Evolutionary conservation across 1,140 invertebrate genomes (phyloP), one percentile per base, ranked within the genome.

Genomic region (Triops longicaudatus): DNA sequence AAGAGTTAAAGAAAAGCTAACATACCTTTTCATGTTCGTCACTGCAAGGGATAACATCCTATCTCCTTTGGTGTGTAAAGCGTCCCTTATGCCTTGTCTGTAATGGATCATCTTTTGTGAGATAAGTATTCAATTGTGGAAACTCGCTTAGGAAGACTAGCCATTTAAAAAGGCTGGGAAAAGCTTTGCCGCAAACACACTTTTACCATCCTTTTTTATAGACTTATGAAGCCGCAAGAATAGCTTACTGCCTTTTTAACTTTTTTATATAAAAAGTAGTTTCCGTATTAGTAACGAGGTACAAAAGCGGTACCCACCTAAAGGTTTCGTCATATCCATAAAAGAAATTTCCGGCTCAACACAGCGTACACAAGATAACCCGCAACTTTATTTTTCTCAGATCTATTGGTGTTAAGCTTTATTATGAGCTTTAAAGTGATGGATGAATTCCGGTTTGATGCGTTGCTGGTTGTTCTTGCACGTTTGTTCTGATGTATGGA

Each of bases 271-370:
- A 17, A 63, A 63, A 63, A 63, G 14, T 5, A 17, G 50, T 14
- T 63, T 63, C 50, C 50, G 50, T 63, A 22, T 63, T 3, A 63
- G 17, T 12, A 63, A 9, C 50, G 6, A 63, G 50, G 10, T 37
- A 63, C 22, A 17, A 63, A 63, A 63, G 50, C 50, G 50, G 50
- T 14, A 63, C 22, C 50, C 0, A 17, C 50, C 6, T 17, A 22
- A n/a, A 63, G 22, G 10, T 63, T 63, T 63, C 7, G 14, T 17
- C 22, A 17, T 22, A 63, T n/a, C 14, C 50, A 63, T 22, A 63
- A 63, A 17, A 63, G 50, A 63, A 63, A 63, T 63, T 63, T 63
- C 50, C 50, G 50, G 50, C 50, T 63, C 50, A 63, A 63, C 50
- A 37, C 31, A 4, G 31, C 31, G 2, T 37, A 14, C 17, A 63